Evolutionary conservation across 2,888 invertebrate genomes (phyloP), one percentile per base, ranked within the genome.

Genomic region (Helobdella robusta): DNA sequence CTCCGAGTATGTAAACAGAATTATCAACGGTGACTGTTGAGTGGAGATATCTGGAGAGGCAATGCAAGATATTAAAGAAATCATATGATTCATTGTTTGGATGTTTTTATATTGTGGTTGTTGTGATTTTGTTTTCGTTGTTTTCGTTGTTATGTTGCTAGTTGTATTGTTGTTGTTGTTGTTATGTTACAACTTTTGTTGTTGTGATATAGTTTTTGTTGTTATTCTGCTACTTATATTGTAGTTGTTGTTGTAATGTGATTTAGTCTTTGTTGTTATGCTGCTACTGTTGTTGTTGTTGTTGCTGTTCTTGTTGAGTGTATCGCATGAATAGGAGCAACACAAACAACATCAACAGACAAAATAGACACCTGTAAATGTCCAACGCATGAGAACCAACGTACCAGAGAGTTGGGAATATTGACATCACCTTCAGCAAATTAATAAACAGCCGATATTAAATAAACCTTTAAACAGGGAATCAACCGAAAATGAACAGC

Each of bases 341-440:
- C n/a, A n/a, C n/a, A n/a, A n/a, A n/a, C n/a, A 40, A 40, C 8
- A 40, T 40, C 44, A 40, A 15, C 8, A 40, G 11, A n/a, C 8
- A 40, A 40, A 8, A 15, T 11, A 8, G 23, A 6, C 28, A 54
- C 50, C 62, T 66, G 34, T 67, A 66, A 28, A 70, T 66, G 5
- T 69, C 66, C 68, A 70, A 69, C n/a, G 61, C 46, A 40, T 70
- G 68, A 20, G 67, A 66, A 6, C 71, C 69, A 1, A 70, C 69
- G 59, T 71, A 70, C 71, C 70, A 71, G 35, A 71, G 61, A 0
- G 71, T 71, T 1, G 71, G 71, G 59, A 71, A 71, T 56, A 70
- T 70, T n/a, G 67, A 67, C 70, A 70, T 70, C 40, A 69, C 69
- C 52, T 59, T 44, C 8, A 8, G 8, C 23, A 11, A 58, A 8